Evolutionary conservation across 2,113 vertebrate species (phyloP), one percentile per base, ranked within the genome.

Genomic region (Odontophorus gujanensis): DNA sequence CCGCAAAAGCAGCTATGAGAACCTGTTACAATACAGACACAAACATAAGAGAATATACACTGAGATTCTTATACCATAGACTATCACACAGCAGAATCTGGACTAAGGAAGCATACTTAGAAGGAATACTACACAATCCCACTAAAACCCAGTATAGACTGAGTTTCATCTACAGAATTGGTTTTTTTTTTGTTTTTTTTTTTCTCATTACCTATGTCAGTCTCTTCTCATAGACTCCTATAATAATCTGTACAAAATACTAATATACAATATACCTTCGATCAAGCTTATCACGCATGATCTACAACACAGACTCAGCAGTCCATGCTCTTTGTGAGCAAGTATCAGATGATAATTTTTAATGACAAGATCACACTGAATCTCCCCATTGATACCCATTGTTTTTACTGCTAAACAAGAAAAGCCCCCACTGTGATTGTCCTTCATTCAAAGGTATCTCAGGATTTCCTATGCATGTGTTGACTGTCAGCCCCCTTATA

Each of bases 1-100:
- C 97, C 89, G 99, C 99, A 97, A 99, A 99, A 81, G 99, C 99
- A 95, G 99, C 99, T 50, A 99, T 98, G 42, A 99, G 98, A 96
- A 98, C 99, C 99, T 99, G 97, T 65, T 85, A 96, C 94, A 96
- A 97, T 67, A 96, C 75, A 95, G 85, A 97, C 12, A 95, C 89
- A 83, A 93, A 81, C 0, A 0, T 78, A 89, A 91, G 82, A 71
- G 47, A 83, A 71, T 85, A 55, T 1, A 58, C 11, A 13, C 50
- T 81, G 53, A 73, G 26, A 61, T 55, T 81, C 50, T 12, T 43
- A 17, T 45, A 11, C 45, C 14, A 4, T 4, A 4, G 30, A 19
- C 9, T 55, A 58, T 28, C 53, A 65, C 26, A 48, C 7, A 51
- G 9, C n/a, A 43, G 85, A 65, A 58, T 18, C 45, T 73, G 50